Conservation (phyloP, 2,797 vertebrate species). For the Pogoniulus pusillus region DNA sequence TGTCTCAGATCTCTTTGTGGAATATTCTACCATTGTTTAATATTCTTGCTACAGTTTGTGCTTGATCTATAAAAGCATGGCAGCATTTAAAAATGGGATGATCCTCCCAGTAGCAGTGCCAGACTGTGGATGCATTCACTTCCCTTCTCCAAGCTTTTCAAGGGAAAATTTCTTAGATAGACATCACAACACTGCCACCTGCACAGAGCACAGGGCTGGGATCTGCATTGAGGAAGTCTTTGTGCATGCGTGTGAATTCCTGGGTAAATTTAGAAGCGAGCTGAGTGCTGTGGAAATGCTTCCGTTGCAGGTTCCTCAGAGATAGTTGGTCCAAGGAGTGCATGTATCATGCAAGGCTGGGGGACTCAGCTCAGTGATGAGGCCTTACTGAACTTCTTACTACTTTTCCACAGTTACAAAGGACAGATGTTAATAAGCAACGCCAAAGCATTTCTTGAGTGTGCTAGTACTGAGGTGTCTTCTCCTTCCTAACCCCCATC, state of each 20-base stretch:
- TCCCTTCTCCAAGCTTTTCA: background rate
- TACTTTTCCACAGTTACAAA: background rate
- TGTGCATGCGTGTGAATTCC: background rate
- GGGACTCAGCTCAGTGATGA: fast-evolving
- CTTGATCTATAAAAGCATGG: background rate
- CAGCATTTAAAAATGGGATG: background rate
- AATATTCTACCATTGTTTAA: background rate
- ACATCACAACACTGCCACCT: background rate
- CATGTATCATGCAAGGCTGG: background rate
- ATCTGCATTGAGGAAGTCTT: background rate
- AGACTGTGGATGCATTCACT: background rate
- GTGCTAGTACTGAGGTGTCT: background rate
- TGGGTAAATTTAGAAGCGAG: background rate
- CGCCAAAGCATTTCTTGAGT: background rate
- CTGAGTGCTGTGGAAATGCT: background rate
- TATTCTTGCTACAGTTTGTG: background rate
- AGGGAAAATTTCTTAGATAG: background rate
- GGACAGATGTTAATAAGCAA: background rate
- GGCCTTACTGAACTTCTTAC: background rate
- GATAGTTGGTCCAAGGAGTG: background rate
- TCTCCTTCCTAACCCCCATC: background rate
- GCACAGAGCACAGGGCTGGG: background rate
- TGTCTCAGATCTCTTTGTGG: background rate
- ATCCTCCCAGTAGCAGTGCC: background rate
- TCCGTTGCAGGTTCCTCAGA: background rate